A percentile compares a stretch with the other conserved stretches of the same genome.
phyloP scores from a whole-genome alignment of 2,888 invertebrate genomes.

The Tenthredo mesomela region DNA sequence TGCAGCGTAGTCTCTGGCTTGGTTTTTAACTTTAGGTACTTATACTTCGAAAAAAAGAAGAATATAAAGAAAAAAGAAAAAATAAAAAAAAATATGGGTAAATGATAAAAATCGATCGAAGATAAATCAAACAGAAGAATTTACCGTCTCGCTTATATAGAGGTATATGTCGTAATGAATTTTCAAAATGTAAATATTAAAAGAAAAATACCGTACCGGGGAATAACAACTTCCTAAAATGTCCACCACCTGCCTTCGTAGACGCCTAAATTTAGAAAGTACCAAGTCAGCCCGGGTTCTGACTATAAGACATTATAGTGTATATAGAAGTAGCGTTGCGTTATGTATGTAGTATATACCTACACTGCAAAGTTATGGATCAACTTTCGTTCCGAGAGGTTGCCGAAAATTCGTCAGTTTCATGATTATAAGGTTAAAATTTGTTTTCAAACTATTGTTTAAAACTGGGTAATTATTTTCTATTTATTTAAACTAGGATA shows the following conservation, averaged over 20 bases:
- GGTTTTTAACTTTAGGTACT: neutral
- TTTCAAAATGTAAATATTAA: neutral
- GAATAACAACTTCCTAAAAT: conserved; percentile 32
- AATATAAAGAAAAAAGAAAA: neutral
- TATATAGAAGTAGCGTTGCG: conserved; percentile 2
- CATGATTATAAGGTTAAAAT: neutral
- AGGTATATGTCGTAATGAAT: neutral
- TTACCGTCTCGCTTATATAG: neutral
- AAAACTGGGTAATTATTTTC: neutral
- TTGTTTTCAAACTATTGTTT: neutral
- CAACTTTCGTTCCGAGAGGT: conserved; percentile 47
- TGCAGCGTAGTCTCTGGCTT: neutral
- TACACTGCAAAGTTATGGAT: conserved; percentile 15
- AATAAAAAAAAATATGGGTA: neutral
- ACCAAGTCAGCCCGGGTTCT: conserved; percentile 58
- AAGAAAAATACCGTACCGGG: neutral
- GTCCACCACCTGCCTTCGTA: conserved; percentile 29
- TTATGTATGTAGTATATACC: neutral
- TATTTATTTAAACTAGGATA: neutral
- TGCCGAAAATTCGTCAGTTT: neutral
- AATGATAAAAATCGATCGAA: neutral
- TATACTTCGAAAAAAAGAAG: neutral
- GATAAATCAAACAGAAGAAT: neutral
- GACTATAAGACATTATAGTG: neutral
- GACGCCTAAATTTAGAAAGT: conserved; percentile 73